Percentiles rank a stretch among this genome's conserved stretches.
Evolutionary conservation across 2,888 invertebrate species (phyloP).

Genomic region (Papilio gigon): DNA sequence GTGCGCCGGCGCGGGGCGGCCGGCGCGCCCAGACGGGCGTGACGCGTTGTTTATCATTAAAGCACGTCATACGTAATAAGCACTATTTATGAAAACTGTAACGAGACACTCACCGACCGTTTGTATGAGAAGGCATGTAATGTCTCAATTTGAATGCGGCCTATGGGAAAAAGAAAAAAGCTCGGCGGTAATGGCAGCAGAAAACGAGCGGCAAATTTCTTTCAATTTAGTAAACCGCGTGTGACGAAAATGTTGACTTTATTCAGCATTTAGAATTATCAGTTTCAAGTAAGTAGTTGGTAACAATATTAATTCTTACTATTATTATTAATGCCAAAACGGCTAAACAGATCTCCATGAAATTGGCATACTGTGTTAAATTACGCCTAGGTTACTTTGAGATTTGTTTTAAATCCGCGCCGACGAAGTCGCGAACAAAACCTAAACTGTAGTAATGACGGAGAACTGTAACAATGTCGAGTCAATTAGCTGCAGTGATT

Average conservation of each 20-base stretch:
- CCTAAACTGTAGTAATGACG: not conserved
- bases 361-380: no score
- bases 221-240: not conserved
- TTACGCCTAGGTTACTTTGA: no score
- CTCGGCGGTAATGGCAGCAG: constrained; percentile 60
- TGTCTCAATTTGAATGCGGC: constrained; percentile 73
- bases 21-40: not conserved
- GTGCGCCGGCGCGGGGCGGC: constrained; percentile 12
- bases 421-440: not conserved
- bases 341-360: no score
- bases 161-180: constrained; percentile 69
- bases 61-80: constrained; percentile 49
- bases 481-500: not conserved
- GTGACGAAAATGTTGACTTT: not conserved
- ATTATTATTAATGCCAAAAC: no score
- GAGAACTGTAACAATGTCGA: not conserved
- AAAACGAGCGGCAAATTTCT: constrained; percentile 23
- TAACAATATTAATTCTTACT: no score
- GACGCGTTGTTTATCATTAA: constrained; percentile 20
- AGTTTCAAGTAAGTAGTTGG: no score
- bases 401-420: no score
- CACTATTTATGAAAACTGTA: constrained; percentile 59
- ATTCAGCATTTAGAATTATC: no score
- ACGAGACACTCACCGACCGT: constrained; percentile 62
- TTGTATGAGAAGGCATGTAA: constrained; percentile 66